Evolutionary conservation across 2,797 vertebrate genomes (phyloP).

Genomic region (Melanotaenia pygmaea): DNA sequence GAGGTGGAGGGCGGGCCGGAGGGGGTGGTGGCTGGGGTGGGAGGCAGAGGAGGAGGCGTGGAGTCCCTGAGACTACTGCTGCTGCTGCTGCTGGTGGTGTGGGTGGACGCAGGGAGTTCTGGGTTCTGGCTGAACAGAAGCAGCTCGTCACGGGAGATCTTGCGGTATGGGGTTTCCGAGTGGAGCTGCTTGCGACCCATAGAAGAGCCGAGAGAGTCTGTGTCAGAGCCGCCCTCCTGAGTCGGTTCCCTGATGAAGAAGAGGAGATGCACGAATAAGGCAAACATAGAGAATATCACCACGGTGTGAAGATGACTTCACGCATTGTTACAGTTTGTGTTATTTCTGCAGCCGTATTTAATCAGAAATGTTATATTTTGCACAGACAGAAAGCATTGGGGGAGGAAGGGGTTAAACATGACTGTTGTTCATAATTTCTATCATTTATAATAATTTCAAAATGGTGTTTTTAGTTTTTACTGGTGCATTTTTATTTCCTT

Average conservation of each 20-base stretch:
- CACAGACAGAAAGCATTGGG: no score
- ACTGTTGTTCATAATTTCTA: no score
- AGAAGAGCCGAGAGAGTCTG: constrained; percentile 92
- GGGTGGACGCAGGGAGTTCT: constrained; percentile 82
- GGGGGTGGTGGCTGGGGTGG: constrained; percentile 77
- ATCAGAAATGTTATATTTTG: no score
- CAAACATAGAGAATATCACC: neutral
- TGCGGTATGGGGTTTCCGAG: constrained; percentile 88
- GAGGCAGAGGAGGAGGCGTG: constrained; percentile 79
- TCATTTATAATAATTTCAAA: no score
- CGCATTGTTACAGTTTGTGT: no score
- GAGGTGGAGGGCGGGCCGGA: constrained; percentile 84
- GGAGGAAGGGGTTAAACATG: no score
- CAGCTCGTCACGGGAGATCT: constrained; percentile 91
- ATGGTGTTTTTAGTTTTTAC: no score
- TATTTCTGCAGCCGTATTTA: no score
- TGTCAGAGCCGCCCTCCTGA: constrained; percentile 90
- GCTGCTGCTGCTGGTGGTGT: constrained; percentile 79
- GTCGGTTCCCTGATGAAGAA: constrained; percentile 83
- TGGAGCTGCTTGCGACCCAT: constrained; percentile 88
- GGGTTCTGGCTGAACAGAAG: constrained; percentile 80
- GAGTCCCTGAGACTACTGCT: constrained; percentile 85
- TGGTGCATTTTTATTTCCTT: no score
- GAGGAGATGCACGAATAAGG: constrained; percentile 24
- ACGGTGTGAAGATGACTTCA: neutral